Evolutionary conservation across 1,140 invertebrate genomes (phyloP).

Genomic region (Lucilia cuprina): DNA sequence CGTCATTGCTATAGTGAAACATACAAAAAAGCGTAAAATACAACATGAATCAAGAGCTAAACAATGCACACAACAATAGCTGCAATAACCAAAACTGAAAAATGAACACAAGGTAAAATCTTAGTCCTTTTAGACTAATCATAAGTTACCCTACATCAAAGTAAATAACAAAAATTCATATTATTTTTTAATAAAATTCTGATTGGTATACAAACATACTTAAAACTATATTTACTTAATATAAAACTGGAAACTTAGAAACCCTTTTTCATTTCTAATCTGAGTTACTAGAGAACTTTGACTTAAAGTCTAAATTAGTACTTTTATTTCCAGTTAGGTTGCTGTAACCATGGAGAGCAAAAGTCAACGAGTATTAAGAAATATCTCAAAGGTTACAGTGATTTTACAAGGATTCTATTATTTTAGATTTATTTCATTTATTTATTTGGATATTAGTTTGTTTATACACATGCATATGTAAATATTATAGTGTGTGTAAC

Average conservation of each 20-base stretch:
- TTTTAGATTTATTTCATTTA: no score
- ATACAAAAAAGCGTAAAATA: not conserved
- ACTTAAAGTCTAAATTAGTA: not conserved
- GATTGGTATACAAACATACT: no score
- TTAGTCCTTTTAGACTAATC: not conserved
- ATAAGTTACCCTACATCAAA: not conserved
- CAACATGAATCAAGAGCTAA: conserved; percentile 10
- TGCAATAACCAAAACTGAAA: not conserved
- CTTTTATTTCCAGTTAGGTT: not conserved
- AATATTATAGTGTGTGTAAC: no score
- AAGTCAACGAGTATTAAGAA: not conserved
- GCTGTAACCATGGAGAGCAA: not conserved
- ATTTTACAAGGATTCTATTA: no score
- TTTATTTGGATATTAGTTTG: no score
- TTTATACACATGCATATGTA: no score
- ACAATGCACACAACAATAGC: not conserved
- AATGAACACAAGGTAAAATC: not conserved
- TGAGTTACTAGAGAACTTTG: not conserved
- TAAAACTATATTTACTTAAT: no score
- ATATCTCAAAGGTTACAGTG: no score
- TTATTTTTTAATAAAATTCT: no score
- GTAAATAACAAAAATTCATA: no score
- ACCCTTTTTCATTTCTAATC: no score
- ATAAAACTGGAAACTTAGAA: no score
- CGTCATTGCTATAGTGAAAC: not conserved